Evolutionary conservation across 1,140 invertebrate genomes (phyloP), one percentile per base, ranked within the genome.

Genomic region (Dysdera silvatica): DNA sequence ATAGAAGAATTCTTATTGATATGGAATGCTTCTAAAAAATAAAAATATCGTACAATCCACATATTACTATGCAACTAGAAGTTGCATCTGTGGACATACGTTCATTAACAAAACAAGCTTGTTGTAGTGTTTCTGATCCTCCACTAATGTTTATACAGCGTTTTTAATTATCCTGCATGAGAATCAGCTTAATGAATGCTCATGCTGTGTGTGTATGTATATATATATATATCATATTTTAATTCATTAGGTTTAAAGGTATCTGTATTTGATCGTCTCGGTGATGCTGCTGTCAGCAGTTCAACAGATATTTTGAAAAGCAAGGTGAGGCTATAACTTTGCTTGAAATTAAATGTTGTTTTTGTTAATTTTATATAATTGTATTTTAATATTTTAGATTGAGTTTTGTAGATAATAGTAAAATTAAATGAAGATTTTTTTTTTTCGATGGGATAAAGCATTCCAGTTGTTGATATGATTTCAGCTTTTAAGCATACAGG

Each of bases 231-330:
- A n/a, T n/a, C n/a, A n/a, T n/a, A n/a, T 45, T 62, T 45, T n/a
- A 40, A 31, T 55, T 23, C 55, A 61, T 49, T 16, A 55, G 31
- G 45, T 29, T 52, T 43, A 66, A 73, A 66, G 66, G 65, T 47
- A 67, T 69, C 70, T 18, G 70, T 74, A 10, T 74, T 74, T 67
- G 66, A 70, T 20, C 62, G 73, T 10, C 65, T 74, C n/a, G 73
- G 73, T 29, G 72, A 73, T 31, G 68, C 69, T 60, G 56, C 63
- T 48, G 63, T 65, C 18, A 65, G 63, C 28, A 65, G 63, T 20
- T 65, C 63, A 20, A 65, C 63, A 40, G 63, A 65, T 31, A 26
- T 49, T 47, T n/a, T 24, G 33, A n/a, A 24, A 53, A 29, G 14
- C 4, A 32, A 53, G 26, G 26, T 53, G 24, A 16, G 14, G 10